phyloP scores from a whole-genome alignment of 1,140 invertebrate genomes.

The Hirudo medicinalis region DNA sequence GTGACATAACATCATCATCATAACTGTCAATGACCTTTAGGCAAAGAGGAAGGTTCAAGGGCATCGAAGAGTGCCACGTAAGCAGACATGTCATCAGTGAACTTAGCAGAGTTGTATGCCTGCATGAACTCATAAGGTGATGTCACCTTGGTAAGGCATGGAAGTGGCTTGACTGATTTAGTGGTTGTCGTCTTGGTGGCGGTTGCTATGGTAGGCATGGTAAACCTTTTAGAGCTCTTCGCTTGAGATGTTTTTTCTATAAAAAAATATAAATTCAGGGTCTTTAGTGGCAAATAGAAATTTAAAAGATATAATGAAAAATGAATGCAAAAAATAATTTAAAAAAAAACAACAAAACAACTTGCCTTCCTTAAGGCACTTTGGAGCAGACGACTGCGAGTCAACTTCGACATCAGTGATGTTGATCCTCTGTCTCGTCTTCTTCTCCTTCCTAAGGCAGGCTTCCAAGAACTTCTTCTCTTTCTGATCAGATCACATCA shows the following conservation, averaged over 20 bases:
- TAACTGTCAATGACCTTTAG: not conserved
- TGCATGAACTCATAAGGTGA: conserved; percentile 6
- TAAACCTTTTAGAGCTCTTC: no score
- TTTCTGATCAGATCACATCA: conserved; percentile 6
- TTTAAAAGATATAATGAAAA: no score
- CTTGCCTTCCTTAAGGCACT: no score
- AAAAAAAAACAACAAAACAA: no score
- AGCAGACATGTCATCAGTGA: not conserved
- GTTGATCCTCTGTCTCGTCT: conserved; percentile 17
- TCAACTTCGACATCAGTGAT: conserved; percentile 19
- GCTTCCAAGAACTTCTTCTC: conserved; percentile 13
- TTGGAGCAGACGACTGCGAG: conserved; percentile 7
- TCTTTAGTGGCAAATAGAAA: no score
- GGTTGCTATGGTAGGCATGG: not conserved
- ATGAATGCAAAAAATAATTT: no score
- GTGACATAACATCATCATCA: not conserved
- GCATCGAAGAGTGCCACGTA: not conserved
- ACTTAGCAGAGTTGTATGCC: not conserved
- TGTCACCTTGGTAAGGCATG: not conserved
- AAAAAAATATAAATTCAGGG: no score
- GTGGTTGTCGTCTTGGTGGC: not conserved
- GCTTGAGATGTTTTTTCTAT: no score
- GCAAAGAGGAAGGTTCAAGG: not conserved
- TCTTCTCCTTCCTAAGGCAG: conserved; percentile 1
- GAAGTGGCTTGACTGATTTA: not conserved